Evolutionary conservation across 2,888 invertebrate species (phyloP).

Genomic region (Baronia brevicornis): DNA sequence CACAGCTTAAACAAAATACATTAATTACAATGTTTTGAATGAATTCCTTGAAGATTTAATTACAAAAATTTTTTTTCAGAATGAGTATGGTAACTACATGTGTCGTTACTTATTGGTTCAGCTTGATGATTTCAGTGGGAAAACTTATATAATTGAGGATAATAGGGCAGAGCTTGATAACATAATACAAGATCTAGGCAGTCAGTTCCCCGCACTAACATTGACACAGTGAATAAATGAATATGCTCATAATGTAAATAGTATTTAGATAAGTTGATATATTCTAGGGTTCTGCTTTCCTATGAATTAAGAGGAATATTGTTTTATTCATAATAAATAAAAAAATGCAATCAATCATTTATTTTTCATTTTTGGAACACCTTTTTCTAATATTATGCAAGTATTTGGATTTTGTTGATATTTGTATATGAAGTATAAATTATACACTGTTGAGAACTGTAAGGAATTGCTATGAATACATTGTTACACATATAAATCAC

Average conservation of each 20-base stretch:
- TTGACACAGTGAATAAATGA: constrained; percentile 36
- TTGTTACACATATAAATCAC: background rate
- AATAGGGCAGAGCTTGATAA: constrained; percentile 75
- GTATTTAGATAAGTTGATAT: constrained; percentile 18
- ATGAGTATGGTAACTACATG: constrained; percentile 83
- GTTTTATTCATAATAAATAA: too few species aligned
- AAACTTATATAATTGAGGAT: constrained; percentile 86
- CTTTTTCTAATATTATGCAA: too few species aligned
- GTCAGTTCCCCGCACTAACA: constrained; percentile 41
- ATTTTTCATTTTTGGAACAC: too few species aligned
- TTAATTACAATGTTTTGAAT: too few species aligned
- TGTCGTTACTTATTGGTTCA: constrained; percentile 90
- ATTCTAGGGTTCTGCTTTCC: constrained; percentile 7
- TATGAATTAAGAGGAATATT: constrained; percentile 8
- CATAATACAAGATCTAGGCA: constrained; percentile 30
- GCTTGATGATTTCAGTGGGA: constrained; percentile 84
- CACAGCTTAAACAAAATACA: too few species aligned
- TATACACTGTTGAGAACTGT: too few species aligned
- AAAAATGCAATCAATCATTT: too few species aligned
- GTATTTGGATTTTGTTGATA: too few species aligned
- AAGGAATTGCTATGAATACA: background rate
- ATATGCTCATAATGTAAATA: constrained; percentile 26
- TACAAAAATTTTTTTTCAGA: constrained; percentile 80
- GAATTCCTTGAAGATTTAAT: too few species aligned
- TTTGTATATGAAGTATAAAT: too few species aligned